phyloP scores from a whole-genome alignment of 2,888 invertebrate species.

The Diabrotica balteata region DNA sequence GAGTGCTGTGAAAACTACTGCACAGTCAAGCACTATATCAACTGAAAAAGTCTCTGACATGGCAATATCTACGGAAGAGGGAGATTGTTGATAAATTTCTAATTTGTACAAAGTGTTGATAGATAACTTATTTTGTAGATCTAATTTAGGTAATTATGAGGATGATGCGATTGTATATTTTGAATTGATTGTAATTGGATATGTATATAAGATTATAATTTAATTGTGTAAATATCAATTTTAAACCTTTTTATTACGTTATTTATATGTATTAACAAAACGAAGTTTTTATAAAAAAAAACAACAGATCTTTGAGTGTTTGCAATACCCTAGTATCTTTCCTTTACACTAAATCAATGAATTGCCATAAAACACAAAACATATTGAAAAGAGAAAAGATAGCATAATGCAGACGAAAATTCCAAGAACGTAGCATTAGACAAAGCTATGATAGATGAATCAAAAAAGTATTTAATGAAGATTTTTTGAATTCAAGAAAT shows the following conservation, averaged over 20 bases:
- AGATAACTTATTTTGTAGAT: slow-evolving; percentile 24
- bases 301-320: not conserved
- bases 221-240: slow-evolving; percentile 30
- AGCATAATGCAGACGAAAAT: no score
- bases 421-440: no score
- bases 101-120: slow-evolving; percentile 38
- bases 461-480: no score
- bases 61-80: slow-evolving; percentile 30
- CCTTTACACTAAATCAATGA: no score
- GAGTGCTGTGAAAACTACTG: slow-evolving; percentile 43
- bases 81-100: slow-evolving; percentile 31
- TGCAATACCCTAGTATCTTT: no score
- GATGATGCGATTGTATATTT: slow-evolving; percentile 16
- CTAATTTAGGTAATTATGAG: slow-evolving; percentile 19
- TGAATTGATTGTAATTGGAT: slow-evolving; percentile 31
- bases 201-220: slow-evolving; percentile 36
- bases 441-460: no score
- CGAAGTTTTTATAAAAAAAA: slow-evolving; percentile 24
- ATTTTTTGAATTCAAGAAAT: no score
- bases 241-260: slow-evolving; percentile 42
- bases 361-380: no score
- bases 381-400: no score
- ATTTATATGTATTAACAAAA: slow-evolving; percentile 39
- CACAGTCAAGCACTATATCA: slow-evolving; percentile 35
- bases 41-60: slow-evolving; percentile 35